Base-by-base conservation (phyloP, 2,797 vertebrate genomes). In the Alca torda region DNA sequence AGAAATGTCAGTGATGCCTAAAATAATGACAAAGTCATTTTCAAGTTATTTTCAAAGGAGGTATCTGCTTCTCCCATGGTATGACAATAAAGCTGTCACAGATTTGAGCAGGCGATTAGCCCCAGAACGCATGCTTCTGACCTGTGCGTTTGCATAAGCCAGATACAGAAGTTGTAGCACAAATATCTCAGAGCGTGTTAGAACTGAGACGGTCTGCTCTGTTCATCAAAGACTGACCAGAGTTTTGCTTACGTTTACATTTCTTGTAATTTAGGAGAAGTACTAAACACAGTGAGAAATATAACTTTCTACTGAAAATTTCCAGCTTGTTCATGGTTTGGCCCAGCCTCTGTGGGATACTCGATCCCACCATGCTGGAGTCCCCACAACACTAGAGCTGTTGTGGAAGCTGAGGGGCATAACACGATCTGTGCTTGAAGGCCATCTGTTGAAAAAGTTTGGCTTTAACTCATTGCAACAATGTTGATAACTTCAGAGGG, bases 11-110 rank as follows among this genome's bases (percentile, higher is more conserved):
- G 31, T 43, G 33, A 67, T 79, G 48, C 87, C 86, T 92, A 70
- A 95, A 91, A 84, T 90, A 95, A 83, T 1, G 43, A 94, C 43
- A 41, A 92, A 95, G 14, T 48, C 19, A 65, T 82, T 93, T 69
- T 85, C 25, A 64, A 90, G 88, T 93, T 90, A 31, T 92, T 95
- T 96, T 79, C 88, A 87, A 68, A 94, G 84, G 79, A 94, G 64
- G 7, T 61, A 11, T 83, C 51, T 74, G 5, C 53, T 83, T 83
- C 54, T 78, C 76, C 61, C 67, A 17, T 53, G 59, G 90, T 54
- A 81, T 51, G 53, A 72, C 84, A 93, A 93, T 88, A 85, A 96
- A 97, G 43, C 77, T 96, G 96, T 93, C 90, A 89, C 35, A 53
- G 67, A 50, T 41, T 15, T 73, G 77, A 70, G 90, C 73, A 87